phyloP scores from a whole-genome alignment of 2,113 vertebrate species.

The Patagioenas fasciata region DNA sequence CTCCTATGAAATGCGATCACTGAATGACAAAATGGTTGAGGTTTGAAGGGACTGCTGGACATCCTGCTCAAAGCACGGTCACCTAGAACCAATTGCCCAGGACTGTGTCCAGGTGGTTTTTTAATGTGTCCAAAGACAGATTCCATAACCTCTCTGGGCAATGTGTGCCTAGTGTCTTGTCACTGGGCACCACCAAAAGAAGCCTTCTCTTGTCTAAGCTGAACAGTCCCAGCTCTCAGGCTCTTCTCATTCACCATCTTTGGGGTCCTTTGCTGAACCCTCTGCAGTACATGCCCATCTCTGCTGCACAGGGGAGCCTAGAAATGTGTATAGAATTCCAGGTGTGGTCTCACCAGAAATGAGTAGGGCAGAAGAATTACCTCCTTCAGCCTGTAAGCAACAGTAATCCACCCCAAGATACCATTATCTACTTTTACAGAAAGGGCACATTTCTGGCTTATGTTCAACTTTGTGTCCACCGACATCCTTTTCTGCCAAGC shows the following conservation, averaged over 20 bases:
- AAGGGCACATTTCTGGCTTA: not conserved
- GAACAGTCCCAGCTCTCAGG: not conserved
- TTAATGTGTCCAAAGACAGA: no score
- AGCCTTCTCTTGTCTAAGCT: not conserved
- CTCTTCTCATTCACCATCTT: not conserved
- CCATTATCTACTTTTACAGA: not conserved
- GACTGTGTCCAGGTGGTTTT: no score
- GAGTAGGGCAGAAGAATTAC: not conserved
- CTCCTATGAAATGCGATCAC: no score
- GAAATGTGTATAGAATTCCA: not conserved
- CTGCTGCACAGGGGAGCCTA: not conserved
- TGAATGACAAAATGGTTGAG: no score
- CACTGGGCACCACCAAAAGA: not conserved
- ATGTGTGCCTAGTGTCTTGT: no score
- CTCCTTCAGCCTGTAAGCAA: not conserved
- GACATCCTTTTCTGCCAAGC: not conserved
- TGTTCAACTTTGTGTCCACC: not conserved
- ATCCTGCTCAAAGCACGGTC: no score
- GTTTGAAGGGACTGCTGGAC: no score
- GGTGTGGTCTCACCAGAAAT: no score
- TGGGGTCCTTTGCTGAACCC: not conserved
- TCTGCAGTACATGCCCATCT: not conserved
- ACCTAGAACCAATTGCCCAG: no score
- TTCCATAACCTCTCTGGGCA: no score
- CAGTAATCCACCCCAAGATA: not conserved